phyloP scores from a whole-genome alignment of 2,797 vertebrate genomes.

The Anguilla pacifica region DNA sequence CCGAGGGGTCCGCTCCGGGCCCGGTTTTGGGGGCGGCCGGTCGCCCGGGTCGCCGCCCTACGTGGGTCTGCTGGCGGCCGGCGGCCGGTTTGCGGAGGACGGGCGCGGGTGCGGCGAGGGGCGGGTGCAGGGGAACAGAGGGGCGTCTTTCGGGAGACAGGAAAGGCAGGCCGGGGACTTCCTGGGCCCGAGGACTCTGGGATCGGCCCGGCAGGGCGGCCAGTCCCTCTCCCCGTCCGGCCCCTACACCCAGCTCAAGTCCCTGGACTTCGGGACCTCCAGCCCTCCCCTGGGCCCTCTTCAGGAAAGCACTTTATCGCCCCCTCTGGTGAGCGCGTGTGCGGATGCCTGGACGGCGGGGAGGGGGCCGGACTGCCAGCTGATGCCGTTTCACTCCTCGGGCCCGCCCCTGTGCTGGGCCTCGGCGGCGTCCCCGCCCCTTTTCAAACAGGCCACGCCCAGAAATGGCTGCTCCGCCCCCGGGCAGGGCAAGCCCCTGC shows the following conservation, averaged over 20 bases:
- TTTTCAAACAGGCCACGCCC: not conserved
- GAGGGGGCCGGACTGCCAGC: slow-evolving; percentile 14
- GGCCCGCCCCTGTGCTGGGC: not conserved
- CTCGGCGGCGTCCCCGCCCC: not conserved
- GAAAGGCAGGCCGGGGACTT: not conserved
- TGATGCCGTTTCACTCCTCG: slow-evolving; percentile 28
- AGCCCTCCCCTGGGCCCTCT: slow-evolving; percentile 17
- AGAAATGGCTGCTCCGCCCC: slow-evolving; percentile 39
- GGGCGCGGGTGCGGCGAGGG: not conserved
- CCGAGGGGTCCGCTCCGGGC: not conserved
- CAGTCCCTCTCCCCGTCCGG: not conserved
- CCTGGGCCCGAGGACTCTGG: not conserved
- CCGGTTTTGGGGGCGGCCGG: not conserved
- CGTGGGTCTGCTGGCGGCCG: not conserved
- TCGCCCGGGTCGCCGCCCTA: not conserved
- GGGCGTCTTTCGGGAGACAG: not conserved
- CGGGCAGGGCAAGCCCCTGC: slow-evolving; percentile 27
- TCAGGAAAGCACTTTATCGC: slow-evolving; percentile 34
- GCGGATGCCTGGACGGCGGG: slow-evolving; percentile 18
- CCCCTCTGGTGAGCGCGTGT: slow-evolving; percentile 19
- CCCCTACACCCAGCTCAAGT: slow-evolving; percentile 1
- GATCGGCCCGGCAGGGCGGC: not conserved
- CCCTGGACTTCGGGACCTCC: too few species aligned
- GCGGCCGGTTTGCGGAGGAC: not conserved
- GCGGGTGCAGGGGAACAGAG: not conserved